These are phyloP conservation scores for Esox niger DNA, from an alignment of 2,113 vertebrate genomes.

Conservation along the genomic window DNA sequence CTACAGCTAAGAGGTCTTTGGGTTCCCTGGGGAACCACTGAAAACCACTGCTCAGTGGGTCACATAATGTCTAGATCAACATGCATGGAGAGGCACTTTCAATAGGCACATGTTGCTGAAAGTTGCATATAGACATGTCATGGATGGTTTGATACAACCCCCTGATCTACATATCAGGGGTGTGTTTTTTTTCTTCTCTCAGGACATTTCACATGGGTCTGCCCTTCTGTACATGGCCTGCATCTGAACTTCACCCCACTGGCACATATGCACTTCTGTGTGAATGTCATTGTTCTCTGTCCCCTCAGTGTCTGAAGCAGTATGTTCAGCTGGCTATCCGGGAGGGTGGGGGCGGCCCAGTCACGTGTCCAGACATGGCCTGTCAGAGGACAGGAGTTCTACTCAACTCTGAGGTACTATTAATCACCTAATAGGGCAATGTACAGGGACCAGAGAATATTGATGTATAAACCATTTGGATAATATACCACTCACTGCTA, in stretches of 20 bases:
- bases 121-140: no score
- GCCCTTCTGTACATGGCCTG: no score
- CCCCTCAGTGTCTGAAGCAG: constrained; percentile 85
- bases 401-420: constrained; percentile 87
- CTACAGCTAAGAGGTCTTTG: no score
- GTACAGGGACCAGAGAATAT: background rate
- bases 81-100: no score
- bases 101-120: no score
- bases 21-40: no score
- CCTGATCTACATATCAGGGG: background rate
- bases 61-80: no score
- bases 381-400: constrained; percentile 81
- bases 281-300: constrained; percentile 12
- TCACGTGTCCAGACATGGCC: constrained; percentile 90
- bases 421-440: no score
- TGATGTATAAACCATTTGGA: background rate
- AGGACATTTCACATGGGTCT: background rate
- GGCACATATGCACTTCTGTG: background rate
- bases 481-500: background rate
- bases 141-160: no score
- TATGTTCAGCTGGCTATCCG: constrained; percentile 85
- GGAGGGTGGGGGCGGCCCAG: constrained; percentile 87
- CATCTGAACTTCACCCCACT: no score
- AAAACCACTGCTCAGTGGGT: no score
- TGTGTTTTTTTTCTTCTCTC: background rate